A percentile compares a stretch with the other conserved stretches of the same genome.
Evolutionary conservation across 2,888 invertebrate genomes (phyloP).

Genomic region (Lithophane ornitopus): DNA sequence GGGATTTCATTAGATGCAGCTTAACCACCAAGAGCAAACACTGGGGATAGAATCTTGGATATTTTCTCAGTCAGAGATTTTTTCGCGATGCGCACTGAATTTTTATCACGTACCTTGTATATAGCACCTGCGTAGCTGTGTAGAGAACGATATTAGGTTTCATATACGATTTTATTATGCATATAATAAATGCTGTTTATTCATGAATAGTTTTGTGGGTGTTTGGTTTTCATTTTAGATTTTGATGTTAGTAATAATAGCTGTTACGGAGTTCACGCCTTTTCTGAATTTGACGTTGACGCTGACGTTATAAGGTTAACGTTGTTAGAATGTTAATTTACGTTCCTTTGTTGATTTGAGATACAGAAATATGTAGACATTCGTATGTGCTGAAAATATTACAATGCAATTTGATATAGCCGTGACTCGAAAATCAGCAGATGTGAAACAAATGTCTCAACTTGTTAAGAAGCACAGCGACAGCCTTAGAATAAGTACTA

Average conservation of each 20-base stretch:
- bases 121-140: slow-evolving; percentile 62
- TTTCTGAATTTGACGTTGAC: slow-evolving; percentile 2
- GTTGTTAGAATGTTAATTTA: neutral
- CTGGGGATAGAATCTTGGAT: slow-evolving; percentile 86
- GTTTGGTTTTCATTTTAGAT: slow-evolving; percentile 35
- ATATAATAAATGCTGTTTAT: slow-evolving; percentile 47
- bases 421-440: neutral
- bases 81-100: slow-evolving; percentile 82
- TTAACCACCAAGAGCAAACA: slow-evolving; percentile 89
- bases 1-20: slow-evolving; percentile 91
- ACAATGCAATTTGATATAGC: neutral
- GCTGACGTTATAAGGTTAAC: slow-evolving; percentile 3
- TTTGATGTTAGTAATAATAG: slow-evolving; percentile 8
- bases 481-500: too few species aligned
- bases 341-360: neutral
- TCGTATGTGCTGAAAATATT: neutral
- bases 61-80: slow-evolving; percentile 85
- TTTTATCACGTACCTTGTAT: slow-evolving; percentile 76
- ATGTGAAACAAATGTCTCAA: slow-evolving; percentile 12
- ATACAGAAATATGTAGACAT: neutral
- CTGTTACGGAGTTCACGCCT: slow-evolving; percentile 10
- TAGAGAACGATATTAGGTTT: slow-evolving; percentile 55
- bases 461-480: too few species aligned
- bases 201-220: slow-evolving; percentile 44
- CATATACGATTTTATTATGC: slow-evolving; percentile 49